Base-by-base conservation (phyloP, 2,113 vertebrate genomes). In the Nettapus auritus region DNA sequence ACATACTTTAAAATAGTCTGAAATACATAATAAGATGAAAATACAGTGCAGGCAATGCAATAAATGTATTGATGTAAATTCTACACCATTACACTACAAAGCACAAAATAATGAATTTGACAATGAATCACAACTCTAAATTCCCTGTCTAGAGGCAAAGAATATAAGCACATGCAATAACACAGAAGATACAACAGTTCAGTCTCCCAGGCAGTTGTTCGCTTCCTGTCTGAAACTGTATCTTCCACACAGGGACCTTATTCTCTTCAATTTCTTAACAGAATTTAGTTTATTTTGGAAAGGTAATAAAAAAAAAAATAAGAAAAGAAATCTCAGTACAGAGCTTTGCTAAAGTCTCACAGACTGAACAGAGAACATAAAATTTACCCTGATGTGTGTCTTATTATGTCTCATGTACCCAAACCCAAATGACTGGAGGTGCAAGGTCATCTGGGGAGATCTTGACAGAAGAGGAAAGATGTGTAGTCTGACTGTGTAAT, bases 51-150 rank as follows among this genome's bases (percentile, higher is more conserved):
- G 25, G 33, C 44, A 57, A 44, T 3, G 8, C 18, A 88, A 90
- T 63, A 88, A 88, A 59, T 77, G 31, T 90, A 92, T 94, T 90
- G n/a, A 55, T 77, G 63, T 26, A 78, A 88, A 67, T n/a, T 74
- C 50, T 63, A 42, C 40, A 86, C 40, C 56, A 80, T 69, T 88
- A 67, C 8, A 46, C 5, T 64, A 13, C 31, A 90, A 90, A 88
- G 60, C 13, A 90, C 23, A 77, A 88, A 90, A 94, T 63, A 92
- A 70, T 90, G 8, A 63, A 70, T 62, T 81, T 92, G 44, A 40
- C 9, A 83, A n/a, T 70, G 90, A 83, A 88, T 46, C 46, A 67
- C 12, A 92, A 83, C 4, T 6, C 13, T 70, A 80, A 77, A 52
- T 67, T 88, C 13, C 33, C 33, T 76, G 62, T 53, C 20, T 53